Conservation (phyloP, 2,888 invertebrate genomes). For the Auanema sp. region DNA sequence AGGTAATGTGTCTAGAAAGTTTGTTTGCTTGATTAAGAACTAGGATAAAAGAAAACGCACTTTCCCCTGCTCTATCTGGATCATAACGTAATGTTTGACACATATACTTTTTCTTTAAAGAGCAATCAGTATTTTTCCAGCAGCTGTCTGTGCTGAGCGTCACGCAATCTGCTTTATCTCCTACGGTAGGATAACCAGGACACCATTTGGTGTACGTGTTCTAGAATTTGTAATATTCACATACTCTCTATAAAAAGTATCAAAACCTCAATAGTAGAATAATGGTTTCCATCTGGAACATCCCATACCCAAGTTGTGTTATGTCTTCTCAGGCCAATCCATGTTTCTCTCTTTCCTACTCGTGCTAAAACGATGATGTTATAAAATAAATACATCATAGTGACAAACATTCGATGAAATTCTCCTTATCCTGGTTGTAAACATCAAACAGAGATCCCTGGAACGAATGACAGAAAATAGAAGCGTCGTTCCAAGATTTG, state of each 20-base stretch:
- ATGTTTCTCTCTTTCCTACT: slow-evolving; percentile 11
- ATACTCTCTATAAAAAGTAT: neutral
- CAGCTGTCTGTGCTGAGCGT: slow-evolving; percentile 34
- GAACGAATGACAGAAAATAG: slow-evolving; percentile 27
- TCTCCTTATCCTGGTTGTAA: slow-evolving; percentile 24
- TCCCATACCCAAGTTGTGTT: slow-evolving; percentile 45
- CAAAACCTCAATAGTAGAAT: too few relatives aligned
- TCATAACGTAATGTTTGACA: slow-evolving; percentile 51
- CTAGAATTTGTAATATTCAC: slow-evolving; percentile 17
- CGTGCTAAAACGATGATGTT: too few relatives aligned
- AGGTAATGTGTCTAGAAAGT: slow-evolving; percentile 40
- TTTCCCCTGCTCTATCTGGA: slow-evolving; percentile 7
- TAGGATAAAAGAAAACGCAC: neutral
- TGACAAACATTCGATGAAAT: slow-evolving; percentile 24
- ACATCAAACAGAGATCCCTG: slow-evolving; percentile 31
- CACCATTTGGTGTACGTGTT: slow-evolving; percentile 40
- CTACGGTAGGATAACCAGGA: slow-evolving; percentile 15
- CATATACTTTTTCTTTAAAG: slow-evolving; percentile 4
- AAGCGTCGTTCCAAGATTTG: slow-evolving; percentile 24
- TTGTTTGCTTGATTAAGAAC: neutral
- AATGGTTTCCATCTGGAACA: slow-evolving; percentile 31
- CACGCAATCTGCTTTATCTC: slow-evolving; percentile 33
- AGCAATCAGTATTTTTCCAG: slow-evolving; percentile 29
- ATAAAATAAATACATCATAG: slow-evolving; percentile 2
- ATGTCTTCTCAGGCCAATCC: slow-evolving; percentile 41